Conservation (phyloP, 2,113 vertebrate genomes). For the Candoia aspera region DNA sequence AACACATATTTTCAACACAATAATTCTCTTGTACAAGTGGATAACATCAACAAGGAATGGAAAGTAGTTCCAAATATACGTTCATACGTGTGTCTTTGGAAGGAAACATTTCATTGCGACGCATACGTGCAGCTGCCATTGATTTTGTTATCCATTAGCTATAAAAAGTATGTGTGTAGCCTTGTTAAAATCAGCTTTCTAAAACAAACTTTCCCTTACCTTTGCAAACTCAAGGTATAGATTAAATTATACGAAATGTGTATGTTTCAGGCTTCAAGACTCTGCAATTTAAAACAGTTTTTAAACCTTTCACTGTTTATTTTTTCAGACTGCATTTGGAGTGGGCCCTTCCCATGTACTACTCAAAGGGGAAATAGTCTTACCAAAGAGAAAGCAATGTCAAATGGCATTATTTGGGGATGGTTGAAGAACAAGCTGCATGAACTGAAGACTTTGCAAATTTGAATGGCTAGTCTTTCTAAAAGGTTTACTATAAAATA, state of each 20-base stretch:
- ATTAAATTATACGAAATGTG: conserved; percentile 29
- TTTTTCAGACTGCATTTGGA: not conserved
- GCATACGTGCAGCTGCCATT: not conserved
- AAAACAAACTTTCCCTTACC: conserved; percentile 36
- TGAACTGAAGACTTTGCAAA: not conserved
- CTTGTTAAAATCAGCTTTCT: conserved; percentile 36
- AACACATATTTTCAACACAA: conserved; percentile 20
- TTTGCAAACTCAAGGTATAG: conserved; percentile 47
- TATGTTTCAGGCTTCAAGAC: not conserved
- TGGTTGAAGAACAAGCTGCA: not conserved
- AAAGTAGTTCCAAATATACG: not conserved
- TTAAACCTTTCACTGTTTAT: not conserved
- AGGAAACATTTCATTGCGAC: conserved; percentile 18
- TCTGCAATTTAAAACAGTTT: not conserved
- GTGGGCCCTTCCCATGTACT: not conserved
- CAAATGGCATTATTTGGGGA: not conserved
- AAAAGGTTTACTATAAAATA: not conserved
- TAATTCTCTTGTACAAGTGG: not conserved
- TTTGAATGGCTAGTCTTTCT: not conserved
- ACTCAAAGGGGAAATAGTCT: not conserved
- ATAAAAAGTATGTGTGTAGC: conserved; percentile 31
- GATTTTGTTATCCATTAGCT: conserved; percentile 21
- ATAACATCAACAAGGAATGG: not conserved
- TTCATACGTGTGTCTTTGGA: not conserved
- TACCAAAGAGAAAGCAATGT: not conserved